phyloP scores from a whole-genome alignment of 1,140 invertebrate genomes.

The Thaumetopoea pityocampa region DNA sequence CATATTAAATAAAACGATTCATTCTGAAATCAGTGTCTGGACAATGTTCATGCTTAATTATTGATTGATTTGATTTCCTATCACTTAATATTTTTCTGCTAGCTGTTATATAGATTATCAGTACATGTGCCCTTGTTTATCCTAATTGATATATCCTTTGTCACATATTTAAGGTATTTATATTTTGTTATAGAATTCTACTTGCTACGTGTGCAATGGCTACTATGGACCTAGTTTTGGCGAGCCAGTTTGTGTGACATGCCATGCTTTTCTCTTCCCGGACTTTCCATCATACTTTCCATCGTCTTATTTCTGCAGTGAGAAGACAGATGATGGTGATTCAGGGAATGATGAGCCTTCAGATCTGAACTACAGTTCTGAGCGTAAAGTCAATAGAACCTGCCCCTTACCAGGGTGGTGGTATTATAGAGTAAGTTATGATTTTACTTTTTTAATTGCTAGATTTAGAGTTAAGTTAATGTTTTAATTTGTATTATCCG shows the following conservation, averaged over 20 bases:
- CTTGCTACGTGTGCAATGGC: conserved; percentile 91
- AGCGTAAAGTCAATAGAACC: conserved; percentile 44
- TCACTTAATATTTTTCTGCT: no score
- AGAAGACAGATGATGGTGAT: conserved; percentile 94
- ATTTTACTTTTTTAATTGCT: conserved; percentile 4
- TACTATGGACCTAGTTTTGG: conserved; percentile 95
- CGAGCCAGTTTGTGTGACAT: conserved; percentile 94
- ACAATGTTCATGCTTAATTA: no score
- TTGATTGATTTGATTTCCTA: no score
- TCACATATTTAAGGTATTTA: background rate
- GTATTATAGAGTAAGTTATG: conserved; percentile 51
- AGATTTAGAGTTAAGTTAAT: no score
- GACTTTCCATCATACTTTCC: conserved; percentile 81
- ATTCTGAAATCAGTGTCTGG: no score
- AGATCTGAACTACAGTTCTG: conserved; percentile 78
- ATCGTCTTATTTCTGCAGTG: conserved; percentile 76
- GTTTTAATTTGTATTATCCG: no score
- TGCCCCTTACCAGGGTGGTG: conserved; percentile 54
- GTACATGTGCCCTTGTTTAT: no score
- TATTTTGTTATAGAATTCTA: conserved; percentile 75
- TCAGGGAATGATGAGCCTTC: conserved; percentile 96
- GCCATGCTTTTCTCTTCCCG: conserved; percentile 93
- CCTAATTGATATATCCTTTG: no score
- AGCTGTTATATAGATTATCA: no score
- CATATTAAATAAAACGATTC: no score